Evolutionary conservation across 2,797 vertebrate genomes (phyloP).

Genomic region (Pygocentrus nattereri): DNA sequence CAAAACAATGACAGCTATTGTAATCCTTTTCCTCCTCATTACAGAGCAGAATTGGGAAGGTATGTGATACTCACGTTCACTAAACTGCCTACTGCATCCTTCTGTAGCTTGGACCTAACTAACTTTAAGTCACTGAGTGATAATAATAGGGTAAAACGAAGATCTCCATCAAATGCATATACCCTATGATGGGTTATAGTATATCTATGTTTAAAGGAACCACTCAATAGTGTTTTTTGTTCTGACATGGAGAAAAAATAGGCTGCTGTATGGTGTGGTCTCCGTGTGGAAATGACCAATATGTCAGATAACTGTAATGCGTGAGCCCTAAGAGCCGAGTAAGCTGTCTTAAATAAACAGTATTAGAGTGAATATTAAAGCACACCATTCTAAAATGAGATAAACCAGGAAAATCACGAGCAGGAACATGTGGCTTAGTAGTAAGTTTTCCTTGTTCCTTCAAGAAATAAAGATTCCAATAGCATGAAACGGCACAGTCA

Average conservation of each 20-base stretch:
- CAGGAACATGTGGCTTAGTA: not conserved
- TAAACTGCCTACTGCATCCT: not conserved
- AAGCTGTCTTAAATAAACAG: not conserved
- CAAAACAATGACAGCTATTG: not conserved
- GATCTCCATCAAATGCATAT: not conserved
- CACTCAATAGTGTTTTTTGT: not conserved
- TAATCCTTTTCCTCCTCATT: not conserved
- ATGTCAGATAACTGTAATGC: no score
- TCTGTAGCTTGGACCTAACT: not conserved
- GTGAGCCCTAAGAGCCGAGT: not conserved
- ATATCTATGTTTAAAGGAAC: no score
- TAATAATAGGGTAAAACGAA: not conserved
- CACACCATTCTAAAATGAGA: no score
- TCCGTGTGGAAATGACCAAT: not conserved
- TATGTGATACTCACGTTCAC: not conserved
- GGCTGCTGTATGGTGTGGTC: not conserved
- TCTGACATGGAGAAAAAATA: not conserved
- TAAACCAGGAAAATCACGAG: not conserved
- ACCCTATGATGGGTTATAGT: not conserved
- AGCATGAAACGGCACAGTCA: not conserved
- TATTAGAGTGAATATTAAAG: not conserved
- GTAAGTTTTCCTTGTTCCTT: constrained; percentile 5
- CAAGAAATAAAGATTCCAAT: not conserved
- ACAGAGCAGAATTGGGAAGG: not conserved
- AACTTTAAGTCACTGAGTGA: no score